Conservation (phyloP, 1,140 invertebrate genomes). For the Arion vulgaris region DNA sequence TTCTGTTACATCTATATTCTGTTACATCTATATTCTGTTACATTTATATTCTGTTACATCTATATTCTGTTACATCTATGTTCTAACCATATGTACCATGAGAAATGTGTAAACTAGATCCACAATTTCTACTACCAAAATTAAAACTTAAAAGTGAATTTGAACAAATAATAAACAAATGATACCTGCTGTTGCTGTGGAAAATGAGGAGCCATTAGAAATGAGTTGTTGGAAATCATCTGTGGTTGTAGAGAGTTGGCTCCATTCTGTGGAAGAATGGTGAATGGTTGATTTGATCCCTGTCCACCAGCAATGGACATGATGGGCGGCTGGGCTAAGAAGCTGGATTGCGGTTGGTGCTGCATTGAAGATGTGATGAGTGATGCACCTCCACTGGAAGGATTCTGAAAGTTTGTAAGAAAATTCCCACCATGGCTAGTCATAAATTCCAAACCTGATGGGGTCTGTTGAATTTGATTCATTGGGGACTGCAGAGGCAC, state of each 20-base stretch:
- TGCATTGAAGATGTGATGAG: constrained; percentile 10
- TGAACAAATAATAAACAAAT: too few species aligned
- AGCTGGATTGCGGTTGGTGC: constrained; percentile 23
- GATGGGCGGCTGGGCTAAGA: constrained; percentile 19
- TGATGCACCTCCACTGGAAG: constrained; percentile 1
- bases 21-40: too few species aligned
- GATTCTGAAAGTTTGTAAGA: constrained; percentile 14
- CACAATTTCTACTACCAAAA: too few species aligned
- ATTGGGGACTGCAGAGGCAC: constrained; percentile 17
- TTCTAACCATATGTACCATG: too few species aligned
- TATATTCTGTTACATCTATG: too few species aligned
- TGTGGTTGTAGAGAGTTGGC: constrained; percentile 5
- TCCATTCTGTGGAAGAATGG: background rate
- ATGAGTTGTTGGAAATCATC: background rate
- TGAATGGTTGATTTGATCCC: constrained; percentile 20
- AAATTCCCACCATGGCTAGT: background rate
- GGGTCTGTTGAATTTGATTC: constrained; percentile 1
- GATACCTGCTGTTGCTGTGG: constrained; percentile 23
- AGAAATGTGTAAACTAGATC: too few species aligned
- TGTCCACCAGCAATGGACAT: constrained; percentile 18
- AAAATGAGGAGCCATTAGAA: constrained; percentile 21
- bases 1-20: too few species aligned
- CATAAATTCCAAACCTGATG: constrained; percentile 22
- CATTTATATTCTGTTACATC: too few species aligned
- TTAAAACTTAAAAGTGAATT: too few species aligned